A percentile compares a stretch with the other conserved stretches of the same genome.
Evolutionary conservation across 2,797 vertebrate species (phyloP).

Genomic region (Bufotes viridis): DNA sequence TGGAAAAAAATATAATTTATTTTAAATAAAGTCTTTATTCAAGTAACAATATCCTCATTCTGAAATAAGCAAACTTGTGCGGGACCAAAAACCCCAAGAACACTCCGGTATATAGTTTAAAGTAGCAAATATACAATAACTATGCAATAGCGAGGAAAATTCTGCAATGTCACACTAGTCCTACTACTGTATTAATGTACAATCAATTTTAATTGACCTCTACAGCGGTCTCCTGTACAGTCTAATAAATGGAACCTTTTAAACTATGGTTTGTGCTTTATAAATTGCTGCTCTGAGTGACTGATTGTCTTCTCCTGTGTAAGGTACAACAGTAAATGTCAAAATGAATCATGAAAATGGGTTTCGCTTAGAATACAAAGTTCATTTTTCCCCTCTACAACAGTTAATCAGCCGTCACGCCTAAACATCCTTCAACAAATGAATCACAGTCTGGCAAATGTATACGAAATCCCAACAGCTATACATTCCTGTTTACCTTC

Average conservation of each 20-base stretch:
- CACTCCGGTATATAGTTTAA: neutral
- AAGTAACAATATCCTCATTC: neutral
- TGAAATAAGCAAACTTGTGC: neutral
- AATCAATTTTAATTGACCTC: slow-evolving; percentile 21
- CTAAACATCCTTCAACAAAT: slow-evolving; percentile 40
- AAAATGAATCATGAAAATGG: slow-evolving; percentile 44
- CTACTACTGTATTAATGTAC: neutral
- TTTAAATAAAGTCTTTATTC: slow-evolving; percentile 29
- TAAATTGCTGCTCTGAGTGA: slow-evolving; percentile 3
- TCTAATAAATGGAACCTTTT: slow-evolving; percentile 14
- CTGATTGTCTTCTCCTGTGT: slow-evolving; percentile 31
- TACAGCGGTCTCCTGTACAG: neutral
- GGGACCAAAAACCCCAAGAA: neutral
- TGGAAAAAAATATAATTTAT: neutral
- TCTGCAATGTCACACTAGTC: too few species aligned
- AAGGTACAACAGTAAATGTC: slow-evolving; percentile 36
- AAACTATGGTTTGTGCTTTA: neutral
- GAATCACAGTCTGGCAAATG: neutral
- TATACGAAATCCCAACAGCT: neutral
- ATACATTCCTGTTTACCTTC: neutral
- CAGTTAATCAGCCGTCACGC: slow-evolving; percentile 39
- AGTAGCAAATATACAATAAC: neutral
- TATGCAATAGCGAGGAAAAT: neutral
- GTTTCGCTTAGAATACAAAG: slow-evolving; percentile 46
- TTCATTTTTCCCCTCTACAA: slow-evolving; percentile 38